These are phyloP conservation scores for Turritopsis rubra DNA, from an alignment of 30 jellyfish, hydroid and myxozoan species.

Conservation along the genomic window DNA sequence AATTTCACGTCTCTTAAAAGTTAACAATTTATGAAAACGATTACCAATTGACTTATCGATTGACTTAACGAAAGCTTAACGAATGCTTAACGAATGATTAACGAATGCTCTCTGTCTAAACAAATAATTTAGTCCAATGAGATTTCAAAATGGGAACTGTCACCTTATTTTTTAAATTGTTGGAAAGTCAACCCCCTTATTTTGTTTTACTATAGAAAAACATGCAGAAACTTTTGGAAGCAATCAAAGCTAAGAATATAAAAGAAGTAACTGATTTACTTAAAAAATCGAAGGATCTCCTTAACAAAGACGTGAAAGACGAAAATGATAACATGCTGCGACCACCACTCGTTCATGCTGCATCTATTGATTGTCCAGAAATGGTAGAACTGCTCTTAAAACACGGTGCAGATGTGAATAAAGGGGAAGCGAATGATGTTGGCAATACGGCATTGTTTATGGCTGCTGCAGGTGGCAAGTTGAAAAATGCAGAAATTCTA, in stretches of 20 bases:
- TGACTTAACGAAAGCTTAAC: too few species aligned
- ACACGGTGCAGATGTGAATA: slow-evolving; percentile 11
- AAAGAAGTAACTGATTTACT: not conserved
- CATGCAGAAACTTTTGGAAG: not conserved
- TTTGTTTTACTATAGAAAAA: not conserved
- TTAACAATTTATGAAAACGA: too few species aligned
- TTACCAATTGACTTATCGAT: too few species aligned
- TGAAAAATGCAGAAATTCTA: not conserved
- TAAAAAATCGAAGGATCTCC: not conserved
- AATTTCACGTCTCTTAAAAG: too few species aligned
- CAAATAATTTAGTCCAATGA: too few species aligned
- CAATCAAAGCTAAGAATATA: not conserved
- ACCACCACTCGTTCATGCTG: slow-evolving; percentile 10
- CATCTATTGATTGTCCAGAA: not conserved
- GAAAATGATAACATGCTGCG: not conserved
- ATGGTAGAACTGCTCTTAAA: not conserved
- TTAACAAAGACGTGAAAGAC: not conserved
- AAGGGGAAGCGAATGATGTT: not conserved
- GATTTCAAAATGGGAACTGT: too few species aligned
- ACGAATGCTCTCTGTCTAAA: too few species aligned
- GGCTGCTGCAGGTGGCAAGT: not conserved
- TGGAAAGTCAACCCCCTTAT: too few species aligned
- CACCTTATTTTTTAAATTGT: too few species aligned
- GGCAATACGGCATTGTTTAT: slow-evolving; percentile 8
- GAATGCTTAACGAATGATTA: too few species aligned